phyloP scores from a whole-genome alignment of 2,113 vertebrate species.

The Istiophorus platypterus region DNA sequence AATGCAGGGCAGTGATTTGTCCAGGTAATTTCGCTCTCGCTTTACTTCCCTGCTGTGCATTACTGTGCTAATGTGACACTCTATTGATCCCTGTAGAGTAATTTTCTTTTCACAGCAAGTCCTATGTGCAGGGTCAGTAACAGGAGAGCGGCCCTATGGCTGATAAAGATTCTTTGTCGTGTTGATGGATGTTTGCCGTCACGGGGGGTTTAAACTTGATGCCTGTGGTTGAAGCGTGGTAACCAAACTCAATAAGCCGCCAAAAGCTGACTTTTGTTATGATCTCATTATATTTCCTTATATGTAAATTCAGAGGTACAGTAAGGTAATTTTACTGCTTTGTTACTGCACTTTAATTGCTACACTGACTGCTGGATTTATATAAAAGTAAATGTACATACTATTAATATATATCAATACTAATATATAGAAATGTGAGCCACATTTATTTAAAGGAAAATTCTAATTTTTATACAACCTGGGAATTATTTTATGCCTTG shows the following conservation, averaged over 20 bases:
- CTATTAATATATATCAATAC: not conserved
- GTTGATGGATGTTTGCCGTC: slow-evolving; percentile 59
- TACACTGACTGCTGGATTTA: not conserved
- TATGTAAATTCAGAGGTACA: not conserved
- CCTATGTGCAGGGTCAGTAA: slow-evolving; percentile 69
- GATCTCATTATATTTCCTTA: not conserved
- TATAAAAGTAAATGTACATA: not conserved
- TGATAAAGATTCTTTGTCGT: slow-evolving; percentile 50
- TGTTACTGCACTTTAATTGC: not conserved
- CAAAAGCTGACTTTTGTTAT: not conserved
- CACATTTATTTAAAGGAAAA: no score
- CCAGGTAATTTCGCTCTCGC: slow-evolving; percentile 66
- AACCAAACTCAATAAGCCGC: slow-evolving; percentile 17
- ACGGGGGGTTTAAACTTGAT: not conserved
- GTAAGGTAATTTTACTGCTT: not conserved
- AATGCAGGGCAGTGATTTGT: slow-evolving; percentile 63
- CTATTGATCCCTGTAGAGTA: slow-evolving; percentile 76
- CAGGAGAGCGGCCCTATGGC: slow-evolving; percentile 37
- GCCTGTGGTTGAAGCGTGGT: slow-evolving; percentile 45
- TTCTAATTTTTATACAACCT: no score
- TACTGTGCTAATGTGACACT: slow-evolving; percentile 72
- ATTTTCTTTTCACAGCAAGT: slow-evolving; percentile 61
- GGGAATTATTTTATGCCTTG: no score
- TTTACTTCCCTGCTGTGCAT: slow-evolving; percentile 68
- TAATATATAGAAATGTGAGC: no score